Evolutionary conservation across 1,140 invertebrate species (phyloP).

Genomic region (Micrasema minimum): DNA sequence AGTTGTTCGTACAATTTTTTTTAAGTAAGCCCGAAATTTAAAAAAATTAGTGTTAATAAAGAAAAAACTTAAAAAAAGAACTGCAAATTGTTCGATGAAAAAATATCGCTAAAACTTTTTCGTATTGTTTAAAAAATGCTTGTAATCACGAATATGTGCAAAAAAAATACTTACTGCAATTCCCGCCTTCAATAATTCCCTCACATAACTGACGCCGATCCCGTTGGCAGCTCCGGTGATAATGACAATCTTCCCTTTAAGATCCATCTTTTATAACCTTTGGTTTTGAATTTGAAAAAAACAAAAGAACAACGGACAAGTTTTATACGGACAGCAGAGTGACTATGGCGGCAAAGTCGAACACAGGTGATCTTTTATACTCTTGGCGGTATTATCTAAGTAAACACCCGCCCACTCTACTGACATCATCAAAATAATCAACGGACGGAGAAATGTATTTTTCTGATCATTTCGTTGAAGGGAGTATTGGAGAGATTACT

Average conservation of each 20-base stretch:
- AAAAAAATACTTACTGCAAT: constrained; percentile 56
- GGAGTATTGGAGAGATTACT: too few relatives aligned
- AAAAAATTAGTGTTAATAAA: too few relatives aligned
- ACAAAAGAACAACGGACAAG: neutral
- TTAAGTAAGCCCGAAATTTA: too few relatives aligned
- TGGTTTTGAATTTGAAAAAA: neutral
- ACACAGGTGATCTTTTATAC: constrained; percentile 5
- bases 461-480: neutral
- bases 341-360: neutral
- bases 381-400: neutral
- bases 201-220: constrained; percentile 60
- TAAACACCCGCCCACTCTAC: neutral
- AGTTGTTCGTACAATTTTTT: too few relatives aligned
- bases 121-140: too few relatives aligned
- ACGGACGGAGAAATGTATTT: neutral
- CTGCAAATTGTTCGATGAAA: too few relatives aligned
- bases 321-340: neutral
- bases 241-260: constrained; percentile 61
- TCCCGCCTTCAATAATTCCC: constrained; percentile 58
- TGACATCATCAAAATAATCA: neutral
- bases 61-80: too few relatives aligned
- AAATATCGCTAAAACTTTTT: too few relatives aligned
- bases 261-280: constrained; percentile 37
- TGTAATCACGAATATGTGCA: neutral
- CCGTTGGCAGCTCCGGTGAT: constrained; percentile 64